Evolutionary conservation across 2,113 vertebrate genomes (phyloP).

Genomic region (Ceyx margarethae): DNA sequence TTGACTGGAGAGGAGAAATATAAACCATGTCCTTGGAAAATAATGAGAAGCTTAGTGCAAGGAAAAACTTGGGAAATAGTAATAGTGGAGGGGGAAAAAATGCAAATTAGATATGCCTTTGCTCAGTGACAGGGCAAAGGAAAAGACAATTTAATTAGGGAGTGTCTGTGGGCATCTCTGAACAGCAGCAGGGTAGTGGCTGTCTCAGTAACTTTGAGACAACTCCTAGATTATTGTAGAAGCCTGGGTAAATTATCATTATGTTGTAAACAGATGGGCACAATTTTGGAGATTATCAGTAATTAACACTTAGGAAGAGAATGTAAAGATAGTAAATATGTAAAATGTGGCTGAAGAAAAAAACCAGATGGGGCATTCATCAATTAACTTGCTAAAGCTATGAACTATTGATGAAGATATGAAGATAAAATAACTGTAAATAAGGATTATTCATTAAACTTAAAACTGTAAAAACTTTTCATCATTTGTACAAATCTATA

Average conservation of each 20-base stretch:
- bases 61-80: neutral
- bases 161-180: neutral
- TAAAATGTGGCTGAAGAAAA: neutral
- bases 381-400: neutral
- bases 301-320: neutral
- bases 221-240: neutral
- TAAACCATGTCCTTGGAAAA: neutral
- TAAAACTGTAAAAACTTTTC: neutral
- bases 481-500: neutral
- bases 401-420: neutral
- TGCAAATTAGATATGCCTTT: neutral
- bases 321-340: neutral
- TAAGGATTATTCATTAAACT: neutral
- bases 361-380: neutral
- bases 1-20: neutral
- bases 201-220: neutral
- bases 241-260: neutral
- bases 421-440: neutral
- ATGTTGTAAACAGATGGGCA: neutral
- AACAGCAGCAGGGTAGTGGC: neutral
- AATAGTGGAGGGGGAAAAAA: neutral
- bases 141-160: neutral
- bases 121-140: neutral
- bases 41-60: neutral
- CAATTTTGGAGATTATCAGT: neutral